Evolutionary conservation across 2,797 vertebrate genomes (phyloP), one percentile per base, ranked within the genome.

Genomic region (Pelobates cultripes): DNA sequence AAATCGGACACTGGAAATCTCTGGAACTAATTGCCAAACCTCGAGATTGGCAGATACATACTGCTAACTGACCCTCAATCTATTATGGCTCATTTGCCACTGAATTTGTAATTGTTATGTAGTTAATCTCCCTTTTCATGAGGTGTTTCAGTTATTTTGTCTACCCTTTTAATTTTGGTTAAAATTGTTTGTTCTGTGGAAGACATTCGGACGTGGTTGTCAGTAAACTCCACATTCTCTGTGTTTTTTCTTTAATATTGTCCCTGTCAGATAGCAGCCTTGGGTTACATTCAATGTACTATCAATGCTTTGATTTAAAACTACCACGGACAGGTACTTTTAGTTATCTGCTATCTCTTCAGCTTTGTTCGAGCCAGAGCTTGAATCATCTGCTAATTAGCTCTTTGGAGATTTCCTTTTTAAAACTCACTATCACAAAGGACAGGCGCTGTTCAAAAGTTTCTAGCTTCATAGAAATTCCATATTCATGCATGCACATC

Each of bases 381-480:
- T 96, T 93, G 88, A 92, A 95, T 97, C 94, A 94, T 93, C 93
- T 94, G 91, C 97, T 99, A 99, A 99, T 99, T 98, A 99, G 97
- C 96, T 98, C 98, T 99, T 98, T 95, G 94, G 98, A 99, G 98
- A 99, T 95, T 99, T 99, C 95, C 95, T 92, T 96, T 96, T 94
- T 92, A 96, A 96, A 97, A 93, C 94, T 94, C 94, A 88, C 94
- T 93, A 95, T 94, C 93, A 93, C 93, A 90, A 92, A 93, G 93
- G 93, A 92, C 92, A 92, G 92, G 91, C 79, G 94, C 91, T 87
- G 91, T 94, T 93, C 93, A 94, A 96, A 95, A 95, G 93, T 94
- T 95, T 93, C 93, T 89, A 91, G 92, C 90, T 92, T 92, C 92
- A 94, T 87, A 93, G 92, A 93, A 92, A 94, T 94, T 94, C 90